Base-by-base conservation (phyloP, 2,797 vertebrate species). In the Myotis vivesi region DNA sequence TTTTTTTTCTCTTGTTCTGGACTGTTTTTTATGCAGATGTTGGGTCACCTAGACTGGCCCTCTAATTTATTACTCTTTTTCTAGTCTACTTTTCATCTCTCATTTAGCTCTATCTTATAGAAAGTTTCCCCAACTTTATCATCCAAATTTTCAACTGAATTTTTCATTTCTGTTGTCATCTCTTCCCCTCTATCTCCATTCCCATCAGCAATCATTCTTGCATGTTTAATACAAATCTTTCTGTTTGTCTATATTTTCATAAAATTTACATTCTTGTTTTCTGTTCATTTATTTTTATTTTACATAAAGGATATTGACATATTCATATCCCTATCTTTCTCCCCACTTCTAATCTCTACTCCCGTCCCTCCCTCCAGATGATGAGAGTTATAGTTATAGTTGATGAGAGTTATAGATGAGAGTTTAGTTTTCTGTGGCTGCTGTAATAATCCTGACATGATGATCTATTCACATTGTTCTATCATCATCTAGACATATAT, bases 151-250 rank as follows among this genome's bases (percentile, higher is more conserved):
- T 87, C n/a, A 82, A 36, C 19, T 66, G 30, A 80, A 68, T 53
- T 85, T 92, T 66, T 87, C 25, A 62, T 76, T 92, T 94, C 85
- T 69, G 1, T 89, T 87, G 64, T 75, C 62, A 82, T 72, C 23
- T 72, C 25, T 88, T 84, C 86, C 13, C 41, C 46, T 72, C 57
- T 68, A 9, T 73, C 44, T 46, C 28, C 28, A 49, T 33, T 62
- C 55, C 13, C 28, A 75, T 30, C 71, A 68, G 17, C 41, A 94
- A 76, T 41, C 38, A 44, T 80, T 92, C 59, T 76, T 80, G 19
- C 11, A 9, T 44, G 20, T 82, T 94, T 69, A 92, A 83, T 79
- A 20, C 6, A 84, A 71, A 73, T 80, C 5, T 68, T 72, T 80
- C 77, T 62, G 30, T 80, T 55, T 51, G 15, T 46, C 69, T 88